Base-by-base conservation (phyloP, 2,797 vertebrate species). In the Oreonectes daqikongensis region DNA sequence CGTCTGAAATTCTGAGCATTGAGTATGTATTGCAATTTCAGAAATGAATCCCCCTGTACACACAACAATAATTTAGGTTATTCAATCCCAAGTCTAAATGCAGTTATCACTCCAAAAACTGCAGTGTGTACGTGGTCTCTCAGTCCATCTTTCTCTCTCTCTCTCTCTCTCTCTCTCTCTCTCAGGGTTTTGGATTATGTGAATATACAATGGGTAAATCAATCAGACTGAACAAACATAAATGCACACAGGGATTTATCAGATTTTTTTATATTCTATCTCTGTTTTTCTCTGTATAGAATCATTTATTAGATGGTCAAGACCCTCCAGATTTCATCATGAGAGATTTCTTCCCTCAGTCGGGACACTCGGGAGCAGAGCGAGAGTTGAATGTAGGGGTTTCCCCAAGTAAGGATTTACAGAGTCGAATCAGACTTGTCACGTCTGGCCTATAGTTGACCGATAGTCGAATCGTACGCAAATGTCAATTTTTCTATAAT, bases 221-320 rank as follows among this genome's bases (percentile, higher is more conserved):
- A 73, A 63, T 63, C 71, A 63, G 61, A 72, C 71, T 50, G 32
- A 63, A 38, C 14, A 63, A 63, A 63, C 26, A 72, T 61, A 26
- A 72, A 60, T 35, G 26, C 70, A 44, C 42, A 35, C 42, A 2
- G 26, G 48, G 30, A 18, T 44, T 44, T 15, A 0, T 40, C n/a
- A 22, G 55, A 32, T 11, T 30, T 53, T 30, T 22, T 71, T 17
- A 0, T 44, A 22, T 52, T 52, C 50, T 52, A 10, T 22, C n/a
- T 71, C 53, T 59, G 35, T 15, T 71, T 52, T 46, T 28, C 24
- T 30, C 20, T 60, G 68, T 55, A 20, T 53, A 22, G 14, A 6
- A 22, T 52, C 5, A 15, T 52, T 22, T 20, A 50, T 20, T 50
- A 50, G 18, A 18, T 0, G 48, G 8, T 50, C 2, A n/a, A 20